Conservation (phyloP, 2,797 vertebrate genomes). For the Dromococcyx pavoninus region DNA sequence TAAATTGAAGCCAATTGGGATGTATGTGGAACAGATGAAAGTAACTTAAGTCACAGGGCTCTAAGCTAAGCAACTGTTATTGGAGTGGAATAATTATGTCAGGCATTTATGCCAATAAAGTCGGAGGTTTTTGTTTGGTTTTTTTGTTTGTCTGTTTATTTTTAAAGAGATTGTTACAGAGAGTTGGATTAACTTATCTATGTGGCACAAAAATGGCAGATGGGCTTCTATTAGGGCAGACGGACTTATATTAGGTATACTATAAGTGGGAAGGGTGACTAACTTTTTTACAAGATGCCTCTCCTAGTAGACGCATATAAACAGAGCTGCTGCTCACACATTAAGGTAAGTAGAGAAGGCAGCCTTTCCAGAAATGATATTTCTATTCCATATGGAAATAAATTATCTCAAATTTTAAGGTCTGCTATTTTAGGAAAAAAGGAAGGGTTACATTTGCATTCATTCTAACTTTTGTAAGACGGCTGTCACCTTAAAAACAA, state of each 20-base stretch:
- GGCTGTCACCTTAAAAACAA: neutral
- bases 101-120: neutral
- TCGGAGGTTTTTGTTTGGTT: neutral
- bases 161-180: neutral
- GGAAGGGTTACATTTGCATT: neutral
- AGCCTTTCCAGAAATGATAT: neutral
- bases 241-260: neutral
- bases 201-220: neutral
- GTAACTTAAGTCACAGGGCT: neutral
- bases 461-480: neutral
- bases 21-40: conserved; percentile 21
- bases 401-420: neutral
- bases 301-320: neutral
- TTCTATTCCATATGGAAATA: neutral
- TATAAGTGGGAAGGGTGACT: neutral
- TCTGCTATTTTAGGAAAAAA: neutral
- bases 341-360: neutral
- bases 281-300: neutral
- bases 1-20: conserved; percentile 32
- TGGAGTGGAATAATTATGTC: conserved; percentile 4
- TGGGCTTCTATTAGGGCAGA: neutral
- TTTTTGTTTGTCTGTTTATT: neutral
- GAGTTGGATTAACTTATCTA: neutral
- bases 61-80: neutral
- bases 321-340: neutral